These are phyloP conservation scores for Yponomeuta plumbellus DNA, from an alignment of 2,888 invertebrate genomes.

Conservation along the genomic window DNA sequence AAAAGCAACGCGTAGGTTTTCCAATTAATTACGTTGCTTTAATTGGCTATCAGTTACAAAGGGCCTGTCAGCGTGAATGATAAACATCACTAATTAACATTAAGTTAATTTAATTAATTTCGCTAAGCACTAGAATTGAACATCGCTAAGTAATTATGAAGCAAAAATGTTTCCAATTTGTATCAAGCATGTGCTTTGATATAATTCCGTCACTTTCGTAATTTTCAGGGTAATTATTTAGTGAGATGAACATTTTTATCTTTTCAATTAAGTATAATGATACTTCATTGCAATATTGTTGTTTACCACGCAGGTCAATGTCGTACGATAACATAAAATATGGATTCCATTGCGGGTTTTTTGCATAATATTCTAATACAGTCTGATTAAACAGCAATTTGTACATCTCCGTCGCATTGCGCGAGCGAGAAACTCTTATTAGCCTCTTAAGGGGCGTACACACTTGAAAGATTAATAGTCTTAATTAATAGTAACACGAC, in stretches of 20 bases:
- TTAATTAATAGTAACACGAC: too few species aligned
- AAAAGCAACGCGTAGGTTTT: neutral
- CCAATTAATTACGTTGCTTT: neutral
- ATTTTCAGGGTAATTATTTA: too few species aligned
- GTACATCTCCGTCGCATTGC: neutral
- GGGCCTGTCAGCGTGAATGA: neutral
- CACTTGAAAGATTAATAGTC: neutral
- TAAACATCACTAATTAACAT: neutral
- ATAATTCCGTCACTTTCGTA: too few species aligned
- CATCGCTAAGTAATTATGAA: neutral
- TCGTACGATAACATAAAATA: neutral
- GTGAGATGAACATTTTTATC: too few species aligned
- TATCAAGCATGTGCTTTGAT: neutral
- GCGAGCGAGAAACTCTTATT: neutral
- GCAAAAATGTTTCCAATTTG: neutral
- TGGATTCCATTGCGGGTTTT: neutral
- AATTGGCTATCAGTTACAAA: neutral
- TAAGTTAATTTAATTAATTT: neutral
- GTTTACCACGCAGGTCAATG: neutral
- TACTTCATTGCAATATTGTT: neutral
- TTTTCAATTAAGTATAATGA: too few species aligned
- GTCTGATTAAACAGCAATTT: neutral
- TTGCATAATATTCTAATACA: neutral
- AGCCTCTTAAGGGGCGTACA: neutral
- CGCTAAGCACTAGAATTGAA: neutral